A percentile compares a stretch with the other conserved stretches of the same genome.
phyloP scores from a whole-genome alignment of 2,113 vertebrate species.

The Gymnorhina tibicen region DNA sequence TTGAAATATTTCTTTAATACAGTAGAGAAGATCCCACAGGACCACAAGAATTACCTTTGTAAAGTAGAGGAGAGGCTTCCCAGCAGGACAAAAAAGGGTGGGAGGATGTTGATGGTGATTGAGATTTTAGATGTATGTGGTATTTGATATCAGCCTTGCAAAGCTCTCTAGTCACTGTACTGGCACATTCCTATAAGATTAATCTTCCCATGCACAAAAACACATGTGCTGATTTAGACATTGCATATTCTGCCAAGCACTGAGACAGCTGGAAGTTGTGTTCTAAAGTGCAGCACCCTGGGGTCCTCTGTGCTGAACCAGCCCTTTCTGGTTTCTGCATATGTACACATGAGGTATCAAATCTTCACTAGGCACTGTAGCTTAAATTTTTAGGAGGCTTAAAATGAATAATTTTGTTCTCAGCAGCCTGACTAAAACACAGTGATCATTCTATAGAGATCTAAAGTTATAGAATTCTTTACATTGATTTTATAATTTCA shows the following conservation, averaged over 20 bases:
- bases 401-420: neutral
- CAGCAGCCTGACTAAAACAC: neutral
- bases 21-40: neutral
- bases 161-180: neutral
- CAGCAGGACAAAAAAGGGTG: neutral
- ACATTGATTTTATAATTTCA: neutral
- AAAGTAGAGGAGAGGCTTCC: neutral
- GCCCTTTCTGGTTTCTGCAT: neutral
- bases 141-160: neutral
- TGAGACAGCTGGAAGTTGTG: neutral
- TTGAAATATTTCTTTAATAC: neutral
- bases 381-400: neutral
- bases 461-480: neutral
- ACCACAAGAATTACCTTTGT: neutral
- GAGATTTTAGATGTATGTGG: neutral
- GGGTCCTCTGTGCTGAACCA: neutral
- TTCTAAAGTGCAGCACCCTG: neutral
- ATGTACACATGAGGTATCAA: neutral
- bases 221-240: neutral
- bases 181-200: neutral
- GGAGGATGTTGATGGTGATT: neutral
- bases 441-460: neutral
- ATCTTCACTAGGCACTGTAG: neutral
- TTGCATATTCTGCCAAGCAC: neutral
- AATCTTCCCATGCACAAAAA: neutral